Evolutionary conservation across 2,797 vertebrate genomes (phyloP).

Genomic region (Tauraco hartlaubi): DNA sequence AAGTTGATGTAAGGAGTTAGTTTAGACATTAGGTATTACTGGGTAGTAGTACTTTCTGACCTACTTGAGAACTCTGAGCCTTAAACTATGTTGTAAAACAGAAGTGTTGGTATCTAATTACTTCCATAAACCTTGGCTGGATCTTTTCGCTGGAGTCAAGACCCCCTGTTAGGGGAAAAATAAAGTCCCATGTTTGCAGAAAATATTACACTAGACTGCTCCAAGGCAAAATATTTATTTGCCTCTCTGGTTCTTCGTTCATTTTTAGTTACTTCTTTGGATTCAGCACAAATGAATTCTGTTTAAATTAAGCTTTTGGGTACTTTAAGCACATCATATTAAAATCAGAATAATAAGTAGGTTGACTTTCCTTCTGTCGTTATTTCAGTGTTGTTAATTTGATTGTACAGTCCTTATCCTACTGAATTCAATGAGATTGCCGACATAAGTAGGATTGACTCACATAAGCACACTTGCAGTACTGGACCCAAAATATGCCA

Average conservation of each 20-base stretch:
- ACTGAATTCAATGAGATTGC: not conserved
- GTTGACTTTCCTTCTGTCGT: conserved; percentile 49
- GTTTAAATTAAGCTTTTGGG: conserved; percentile 58
- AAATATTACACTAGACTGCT: conserved; percentile 66
- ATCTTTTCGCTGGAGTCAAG: conserved; percentile 75
- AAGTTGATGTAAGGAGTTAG: not conserved
- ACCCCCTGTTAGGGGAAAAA: conserved; percentile 78
- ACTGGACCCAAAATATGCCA: not conserved
- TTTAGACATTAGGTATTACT: not conserved
- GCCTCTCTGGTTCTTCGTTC: conserved; percentile 44
- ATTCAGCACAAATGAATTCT: conserved; percentile 46
- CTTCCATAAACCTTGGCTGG: conserved; percentile 76
- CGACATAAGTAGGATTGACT: not conserved
- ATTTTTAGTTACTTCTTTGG: conserved; percentile 59
- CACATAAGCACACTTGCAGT: not conserved
- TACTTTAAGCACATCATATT: conserved; percentile 54
- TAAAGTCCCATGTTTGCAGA: conserved; percentile 75
- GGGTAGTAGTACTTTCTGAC: conserved; percentile 7
- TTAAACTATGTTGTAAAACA: conserved; percentile 64
- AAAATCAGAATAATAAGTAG: conserved; percentile 57
- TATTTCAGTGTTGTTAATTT: conserved; percentile 59
- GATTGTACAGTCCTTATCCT: conserved; percentile 3
- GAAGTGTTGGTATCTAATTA: conserved; percentile 78
- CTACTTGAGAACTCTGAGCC: conserved; percentile 60
- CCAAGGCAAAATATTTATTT: conserved; percentile 76